Evolutionary conservation across 92 coral and sea anemone genomes (phyloP), one percentile per base, ranked within the genome.

Genomic region (Chrysogorgia sp.): DNA sequence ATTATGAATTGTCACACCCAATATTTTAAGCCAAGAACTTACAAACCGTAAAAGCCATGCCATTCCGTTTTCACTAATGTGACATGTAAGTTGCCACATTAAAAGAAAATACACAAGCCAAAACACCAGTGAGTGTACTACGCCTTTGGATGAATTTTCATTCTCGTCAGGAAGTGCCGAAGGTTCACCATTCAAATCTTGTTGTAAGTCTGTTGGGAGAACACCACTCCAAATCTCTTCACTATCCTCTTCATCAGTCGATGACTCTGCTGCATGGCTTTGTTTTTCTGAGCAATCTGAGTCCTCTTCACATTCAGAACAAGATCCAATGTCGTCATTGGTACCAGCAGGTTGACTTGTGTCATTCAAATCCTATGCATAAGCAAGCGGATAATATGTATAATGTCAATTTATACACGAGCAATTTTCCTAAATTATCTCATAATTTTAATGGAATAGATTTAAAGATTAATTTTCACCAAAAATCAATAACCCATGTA

Each of bases 31-130:
- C 63, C 76, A 88, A 26, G 76, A 2, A 13, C 80, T 41, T 22
- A 88, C n/a, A 41, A 88, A 88, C 28, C 67, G n/a, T n/a, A n/a
- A n/a, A n/a, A n/a, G n/a, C n/a, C n/a, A n/a, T n/a, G n/a, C n/a
- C n/a, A n/a, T n/a, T 12, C 86, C 89, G 81, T 88, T 88, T 25
- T 86, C 90, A 75, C 86, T 86, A 4, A 85, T 23, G 62, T 85
- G 85, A 21, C 81, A 82, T 21, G 83, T 57, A 45, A 74, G 71
- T 49, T 86, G 77, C 84, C 92, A n/a, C n/a, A n/a, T n/a, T n/a
- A n/a, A n/a, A n/a, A n/a, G n/a, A n/a, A n/a, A n/a, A n/a, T n/a
- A n/a, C 81, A 87, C 58, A 33, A 82, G 53, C 90, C 90, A 87
- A 34, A 77, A 79, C 17, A 87, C 40, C 30, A 87, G 77, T 25